Conservation (phyloP, 2,113 vertebrate genomes). For the Proterorhinus semilunaris region DNA sequence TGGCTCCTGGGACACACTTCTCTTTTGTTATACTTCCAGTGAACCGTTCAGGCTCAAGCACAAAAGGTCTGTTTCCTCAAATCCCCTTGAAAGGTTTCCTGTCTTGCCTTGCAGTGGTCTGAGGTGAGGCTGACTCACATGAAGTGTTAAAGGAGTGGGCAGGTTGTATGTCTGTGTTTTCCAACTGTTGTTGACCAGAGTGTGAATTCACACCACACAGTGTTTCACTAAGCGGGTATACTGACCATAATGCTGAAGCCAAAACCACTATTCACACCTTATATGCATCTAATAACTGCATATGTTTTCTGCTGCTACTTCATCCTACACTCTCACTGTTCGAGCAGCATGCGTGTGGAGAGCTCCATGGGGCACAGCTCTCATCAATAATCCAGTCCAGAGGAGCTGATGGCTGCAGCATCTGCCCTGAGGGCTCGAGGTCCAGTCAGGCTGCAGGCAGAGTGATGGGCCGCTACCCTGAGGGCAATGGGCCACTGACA, state of each 20-base stretch:
- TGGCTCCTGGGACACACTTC: conserved; percentile 20
- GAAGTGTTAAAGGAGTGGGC: conserved; percentile 20
- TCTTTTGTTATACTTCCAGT: conserved; percentile 25
- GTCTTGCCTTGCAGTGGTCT: conserved; percentile 10
- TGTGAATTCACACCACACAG: conserved; percentile 46
- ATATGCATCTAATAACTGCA: neutral
- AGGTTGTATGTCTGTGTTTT: conserved; percentile 47
- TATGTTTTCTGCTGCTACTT: neutral
- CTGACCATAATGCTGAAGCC: conserved; percentile 15
- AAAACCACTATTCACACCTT: conserved; percentile 1
- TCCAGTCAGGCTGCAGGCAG: conserved; percentile 47
- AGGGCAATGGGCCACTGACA: conserved; percentile 53
- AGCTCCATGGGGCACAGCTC: conserved; percentile 32
- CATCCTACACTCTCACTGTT: conserved; percentile 11
- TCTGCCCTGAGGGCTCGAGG: conserved; percentile 47
- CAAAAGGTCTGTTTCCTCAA: conserved; percentile 31
- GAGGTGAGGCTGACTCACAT: conserved; percentile 34
- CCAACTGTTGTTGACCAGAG: conserved; percentile 29
- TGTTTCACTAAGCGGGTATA: conserved; percentile 36
- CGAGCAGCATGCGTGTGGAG: conserved; percentile 22
- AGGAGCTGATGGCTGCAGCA: conserved; percentile 41
- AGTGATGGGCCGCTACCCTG: conserved; percentile 56
- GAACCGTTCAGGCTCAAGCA: conserved; percentile 16
- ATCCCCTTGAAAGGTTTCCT: conserved; percentile 38
- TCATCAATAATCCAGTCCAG: conserved; percentile 66